Evolutionary conservation across 2,888 invertebrate species (phyloP).

Genomic region (Drosophila meridiana): DNA sequence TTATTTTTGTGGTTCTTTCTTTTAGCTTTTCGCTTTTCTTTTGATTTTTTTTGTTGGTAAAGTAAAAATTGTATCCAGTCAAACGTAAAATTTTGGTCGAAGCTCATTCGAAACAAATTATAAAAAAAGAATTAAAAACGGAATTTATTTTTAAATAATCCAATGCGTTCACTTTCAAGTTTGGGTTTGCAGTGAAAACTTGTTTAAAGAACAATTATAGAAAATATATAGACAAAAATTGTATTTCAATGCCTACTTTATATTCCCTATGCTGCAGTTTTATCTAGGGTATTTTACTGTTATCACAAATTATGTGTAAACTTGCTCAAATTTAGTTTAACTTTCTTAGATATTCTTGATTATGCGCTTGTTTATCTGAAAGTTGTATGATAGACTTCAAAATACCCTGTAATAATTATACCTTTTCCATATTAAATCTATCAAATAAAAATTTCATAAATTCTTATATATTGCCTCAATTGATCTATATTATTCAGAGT

Average conservation of each 20-base stretch:
- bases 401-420: too few relatives aligned
- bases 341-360: too few relatives aligned
- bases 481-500: too few relatives aligned
- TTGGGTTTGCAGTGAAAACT: background rate
- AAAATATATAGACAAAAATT: background rate
- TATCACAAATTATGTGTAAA: too few relatives aligned
- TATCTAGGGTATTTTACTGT: background rate
- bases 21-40: background rate
- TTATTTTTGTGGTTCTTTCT: background rate
- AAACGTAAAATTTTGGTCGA: constrained; percentile 27
- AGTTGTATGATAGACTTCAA: too few relatives aligned
- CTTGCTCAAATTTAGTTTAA: too few relatives aligned
- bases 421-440: too few relatives aligned
- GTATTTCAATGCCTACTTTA: constrained; percentile 17
- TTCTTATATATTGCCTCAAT: too few relatives aligned
- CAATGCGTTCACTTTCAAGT: background rate
- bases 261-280: background rate
- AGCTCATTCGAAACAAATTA: background rate
- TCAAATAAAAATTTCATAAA: too few relatives aligned
- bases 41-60: background rate
- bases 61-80: background rate
- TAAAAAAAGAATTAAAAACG: constrained; percentile 8
- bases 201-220: background rate
- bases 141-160: background rate
- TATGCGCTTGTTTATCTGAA: too few relatives aligned